Evolutionary conservation across 2,797 vertebrate species (phyloP).

Genomic region (Acanthurus lineatus): DNA sequence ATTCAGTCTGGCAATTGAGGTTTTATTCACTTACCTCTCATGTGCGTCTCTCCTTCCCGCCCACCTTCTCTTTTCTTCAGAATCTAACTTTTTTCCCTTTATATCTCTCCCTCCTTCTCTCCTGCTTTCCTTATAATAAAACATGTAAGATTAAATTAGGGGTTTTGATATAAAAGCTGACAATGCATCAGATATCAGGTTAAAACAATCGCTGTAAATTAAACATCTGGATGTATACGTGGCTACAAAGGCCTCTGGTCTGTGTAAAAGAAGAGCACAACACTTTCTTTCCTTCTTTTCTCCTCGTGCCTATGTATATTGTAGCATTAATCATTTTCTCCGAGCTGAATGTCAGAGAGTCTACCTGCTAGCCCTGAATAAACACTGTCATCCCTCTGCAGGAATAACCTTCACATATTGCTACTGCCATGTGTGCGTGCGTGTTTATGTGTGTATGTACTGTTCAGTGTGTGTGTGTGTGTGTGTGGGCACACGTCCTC

Average conservation of each 20-base stretch:
- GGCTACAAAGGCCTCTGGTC: slow-evolving; percentile 46
- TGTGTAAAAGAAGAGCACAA: slow-evolving; percentile 22
- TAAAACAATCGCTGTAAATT: slow-evolving; percentile 47
- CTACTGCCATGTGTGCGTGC: slow-evolving; percentile 63
- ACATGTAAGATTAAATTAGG: slow-evolving; percentile 46
- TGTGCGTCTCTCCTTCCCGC: slow-evolving; percentile 16
- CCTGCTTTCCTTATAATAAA: slow-evolving; percentile 46
- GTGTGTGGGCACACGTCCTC: slow-evolving; percentile 16
- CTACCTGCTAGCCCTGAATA: slow-evolving; percentile 80
- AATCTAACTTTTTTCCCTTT: slow-evolving; percentile 48
- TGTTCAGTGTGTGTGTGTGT: slow-evolving; percentile 19
- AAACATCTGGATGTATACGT: slow-evolving; percentile 26
- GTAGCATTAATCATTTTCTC: slow-evolving; percentile 82
- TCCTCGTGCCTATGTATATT: slow-evolving; percentile 76
- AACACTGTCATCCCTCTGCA: slow-evolving; percentile 82
- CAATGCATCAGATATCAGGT: slow-evolving; percentile 37
- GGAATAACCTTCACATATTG: slow-evolving; percentile 83
- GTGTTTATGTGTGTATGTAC: slow-evolving; percentile 23
- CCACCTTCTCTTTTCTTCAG: slow-evolving; percentile 26
- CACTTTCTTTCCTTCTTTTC: slow-evolving; percentile 30
- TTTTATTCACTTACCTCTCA: slow-evolving; percentile 71
- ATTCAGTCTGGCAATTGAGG: slow-evolving; percentile 59
- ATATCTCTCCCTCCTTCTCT: neutral
- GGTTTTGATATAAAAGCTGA: slow-evolving; percentile 36
- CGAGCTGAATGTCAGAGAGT: slow-evolving; percentile 80